phyloP scores from a whole-genome alignment of 2,888 invertebrate genomes.

The Tiliacea aurago region DNA sequence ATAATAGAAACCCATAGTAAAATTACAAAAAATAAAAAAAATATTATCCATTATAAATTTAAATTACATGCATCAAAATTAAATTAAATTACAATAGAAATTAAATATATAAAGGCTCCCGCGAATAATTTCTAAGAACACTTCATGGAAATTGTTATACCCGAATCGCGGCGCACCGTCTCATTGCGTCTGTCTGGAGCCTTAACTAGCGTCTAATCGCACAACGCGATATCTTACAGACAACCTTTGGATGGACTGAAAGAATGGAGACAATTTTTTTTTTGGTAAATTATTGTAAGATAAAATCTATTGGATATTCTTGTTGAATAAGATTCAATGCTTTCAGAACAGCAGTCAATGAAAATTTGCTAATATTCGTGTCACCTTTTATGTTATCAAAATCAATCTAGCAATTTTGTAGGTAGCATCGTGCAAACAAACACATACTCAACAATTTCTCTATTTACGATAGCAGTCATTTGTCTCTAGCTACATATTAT shows the following conservation, averaged over 20 bases:
- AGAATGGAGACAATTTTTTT: not conserved
- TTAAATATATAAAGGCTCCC: too few relatives aligned
- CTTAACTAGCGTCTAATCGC: not conserved
- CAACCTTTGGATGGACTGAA: not conserved
- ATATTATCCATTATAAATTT: too few relatives aligned
- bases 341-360: not conserved
- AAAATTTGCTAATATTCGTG: not conserved
- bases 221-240: not conserved
- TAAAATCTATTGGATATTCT: not conserved
- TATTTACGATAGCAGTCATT: constrained; percentile 24
- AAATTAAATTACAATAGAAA: too few relatives aligned
- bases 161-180: too few relatives aligned
- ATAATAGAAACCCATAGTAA: too few relatives aligned
- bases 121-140: too few relatives aligned
- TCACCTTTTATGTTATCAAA: not conserved
- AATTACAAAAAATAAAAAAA: too few relatives aligned
- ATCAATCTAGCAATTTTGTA: not conserved
- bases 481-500: constrained; percentile 24
- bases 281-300: not conserved
- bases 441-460: not conserved
- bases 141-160: too few relatives aligned
- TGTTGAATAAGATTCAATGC: not conserved
- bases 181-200: too few relatives aligned
- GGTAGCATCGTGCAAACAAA: not conserved
- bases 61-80: too few relatives aligned